Base-by-base conservation (phyloP, 2,888 invertebrate genomes). In the Melieria crassipennis region DNA sequence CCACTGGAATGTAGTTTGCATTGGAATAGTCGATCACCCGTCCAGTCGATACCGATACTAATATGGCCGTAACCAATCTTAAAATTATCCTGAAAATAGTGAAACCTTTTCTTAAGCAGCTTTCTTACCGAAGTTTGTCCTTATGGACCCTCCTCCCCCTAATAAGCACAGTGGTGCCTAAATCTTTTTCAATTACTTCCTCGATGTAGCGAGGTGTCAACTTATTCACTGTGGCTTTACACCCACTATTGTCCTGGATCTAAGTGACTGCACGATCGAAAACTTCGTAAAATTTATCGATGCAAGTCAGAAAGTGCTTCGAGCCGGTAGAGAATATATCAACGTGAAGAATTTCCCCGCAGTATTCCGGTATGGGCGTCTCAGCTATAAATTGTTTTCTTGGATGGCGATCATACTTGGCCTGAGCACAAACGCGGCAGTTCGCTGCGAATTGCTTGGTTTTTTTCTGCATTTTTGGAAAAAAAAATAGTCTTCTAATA, bases 231-330 rank as follows among this genome's bases (percentile, higher is more conserved):
- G 63, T 11, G 68, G 43, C 62, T 76, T 70, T 7, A 78, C 62
- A n/a, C 78, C 75, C 47, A 65, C 42, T 64, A 78, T 79, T 9
- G 78, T 76, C 30, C 77, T 68, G 3, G 74, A 78, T 6, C 58
- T 61, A 64, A 79, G 74, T 7, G 75, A 71, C 45, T 77, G 73
- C 4, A 76, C 74, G 47, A 79, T 61, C 7, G 73, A 71, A 55
- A 78, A 76, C 73, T 75, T 77, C 16, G 75, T n/a, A 78, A 57
- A 77, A 75, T 65, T 76, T 78, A 62, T 75, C 76, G 43, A 76
- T 30, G 16, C 72, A 78, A 4, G 74, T 76, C 16, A 16, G 16
- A 16, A 16, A 16, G 16, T 16, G 16, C 16, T 16, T 16, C 16
- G 16, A 16, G 16, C 16, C 16, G 16, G 16, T 16, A 16, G 16